Conservation (phyloP, 1,140 invertebrate genomes). For the Anoplolepis gracilipes region DNA sequence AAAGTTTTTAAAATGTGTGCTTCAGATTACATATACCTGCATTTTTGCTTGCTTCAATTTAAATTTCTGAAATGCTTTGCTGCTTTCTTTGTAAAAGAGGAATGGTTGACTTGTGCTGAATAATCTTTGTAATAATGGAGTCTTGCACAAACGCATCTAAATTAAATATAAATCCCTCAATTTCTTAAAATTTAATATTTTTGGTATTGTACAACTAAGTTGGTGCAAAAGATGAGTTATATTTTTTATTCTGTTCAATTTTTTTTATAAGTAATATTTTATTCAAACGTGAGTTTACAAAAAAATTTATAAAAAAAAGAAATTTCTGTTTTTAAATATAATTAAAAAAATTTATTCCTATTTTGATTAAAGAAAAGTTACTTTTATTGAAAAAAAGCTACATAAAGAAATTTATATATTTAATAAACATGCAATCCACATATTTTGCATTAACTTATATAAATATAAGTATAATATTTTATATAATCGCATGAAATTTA, state of each 20-base stretch:
- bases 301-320: no score
- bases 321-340: no score
- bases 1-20: neutral
- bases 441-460: neutral
- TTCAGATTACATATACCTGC: constrained; percentile 68
- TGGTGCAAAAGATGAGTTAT: neutral
- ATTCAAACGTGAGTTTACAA: no score
- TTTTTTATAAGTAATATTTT: neutral
- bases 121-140: constrained; percentile 7
- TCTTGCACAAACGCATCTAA: constrained; percentile 20
- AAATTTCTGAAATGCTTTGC: constrained; percentile 66
- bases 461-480: neutral
- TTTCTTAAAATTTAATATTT: neutral
- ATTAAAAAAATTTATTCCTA: neutral
- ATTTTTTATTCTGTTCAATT: neutral
- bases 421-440: neutral
- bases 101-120: neutral
- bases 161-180: neutral
- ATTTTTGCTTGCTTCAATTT: constrained; percentile 74
- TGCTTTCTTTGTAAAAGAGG: neutral
- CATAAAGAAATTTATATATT: neutral
- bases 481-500: no score
- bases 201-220: neutral
- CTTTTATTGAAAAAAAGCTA: no score
- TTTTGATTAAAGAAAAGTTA: constrained; percentile 6